Conservation (phyloP, 2,797 vertebrate species). For the Tokudaia muenninki region DNA sequence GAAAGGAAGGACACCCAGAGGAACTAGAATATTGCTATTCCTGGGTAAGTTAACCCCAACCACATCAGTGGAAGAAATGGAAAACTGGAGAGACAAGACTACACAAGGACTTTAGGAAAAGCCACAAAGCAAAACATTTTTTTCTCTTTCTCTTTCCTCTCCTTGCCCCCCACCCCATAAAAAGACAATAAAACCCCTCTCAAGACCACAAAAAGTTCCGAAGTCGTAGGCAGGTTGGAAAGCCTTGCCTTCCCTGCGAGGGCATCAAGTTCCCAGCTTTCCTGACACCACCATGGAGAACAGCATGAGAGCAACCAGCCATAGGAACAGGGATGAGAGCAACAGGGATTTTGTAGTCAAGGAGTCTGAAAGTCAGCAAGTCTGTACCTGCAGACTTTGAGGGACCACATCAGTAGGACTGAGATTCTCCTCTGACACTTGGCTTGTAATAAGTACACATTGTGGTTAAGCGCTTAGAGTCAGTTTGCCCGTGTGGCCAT, state of each 20-base stretch:
- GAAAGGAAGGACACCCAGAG: background rate
- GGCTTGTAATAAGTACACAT: accelerated
- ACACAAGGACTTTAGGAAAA: background rate
- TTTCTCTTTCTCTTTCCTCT: background rate
- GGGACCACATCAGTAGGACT: background rate
- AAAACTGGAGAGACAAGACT: background rate
- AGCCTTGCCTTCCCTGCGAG: background rate
- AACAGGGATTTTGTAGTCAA: background rate
- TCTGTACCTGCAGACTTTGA: background rate
- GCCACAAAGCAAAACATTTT: background rate
- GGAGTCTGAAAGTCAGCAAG: background rate
- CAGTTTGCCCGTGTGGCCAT: background rate
- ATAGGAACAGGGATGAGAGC: background rate
- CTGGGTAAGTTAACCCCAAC: background rate
- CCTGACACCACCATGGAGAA: no score
- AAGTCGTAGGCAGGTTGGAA: background rate
- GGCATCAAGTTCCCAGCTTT: background rate
- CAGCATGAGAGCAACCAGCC: no score
- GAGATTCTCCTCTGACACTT: background rate
- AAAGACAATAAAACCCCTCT: background rate
- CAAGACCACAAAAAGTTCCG: background rate
- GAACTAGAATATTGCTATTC: background rate
- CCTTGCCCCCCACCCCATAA: background rate
- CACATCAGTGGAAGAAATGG: no score
- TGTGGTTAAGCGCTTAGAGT: background rate